Evolutionary conservation across 2,888 invertebrate genomes (phyloP), one percentile per base, ranked within the genome.

Genomic region (Xestia ashworthii): DNA sequence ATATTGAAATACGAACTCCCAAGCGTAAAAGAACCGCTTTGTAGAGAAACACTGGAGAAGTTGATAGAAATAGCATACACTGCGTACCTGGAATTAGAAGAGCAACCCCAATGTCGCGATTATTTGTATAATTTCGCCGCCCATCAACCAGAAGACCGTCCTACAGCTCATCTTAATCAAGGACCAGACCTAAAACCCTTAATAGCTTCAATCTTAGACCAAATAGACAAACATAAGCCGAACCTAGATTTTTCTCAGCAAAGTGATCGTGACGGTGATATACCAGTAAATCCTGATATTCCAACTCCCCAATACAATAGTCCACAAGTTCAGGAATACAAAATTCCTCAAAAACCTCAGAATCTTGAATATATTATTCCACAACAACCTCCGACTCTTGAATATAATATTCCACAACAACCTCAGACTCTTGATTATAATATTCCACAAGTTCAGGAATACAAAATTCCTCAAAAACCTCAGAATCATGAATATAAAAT

Each of bases 1-100:
- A 66, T 88, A 16, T 87, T 91, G 16, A 84, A 91, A 82, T 88
- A 89, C 66, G 86, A 89, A 62, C 64, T 91, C 5, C 91, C 91
- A 16, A 77, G 78, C 38, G 69, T 80, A 16, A 55, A 82, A 4
- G 86, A 87, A n/a, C 86, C 86, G 11, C 71, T 78, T 14, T 93
- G 93, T 70, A 89, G 87, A 74, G 84, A 88, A 44, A 87, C 88
- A n/a, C 83, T 92, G 50, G 69, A 83, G 8, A 89, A 83, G 53
- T 78, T 93, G 32, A 86, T 92, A 41, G 78, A 90, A 76, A 76
- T 81, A 69, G 90, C 91, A 19, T 85, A 91, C 50, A 80, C 85
- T n/a, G 85, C 88, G 19, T 90, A 91, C 62, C 38, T 74, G 48
- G 79, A 85, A 62, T 65, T 92, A 44, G 78, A 87, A 6, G 79